Percentiles rank a stretch among this genome's conserved stretches.
These are phyloP conservation scores for Festucalex cinctus DNA, from an alignment of 2,113 vertebrate genomes.

Conservation along the genomic window DNA sequence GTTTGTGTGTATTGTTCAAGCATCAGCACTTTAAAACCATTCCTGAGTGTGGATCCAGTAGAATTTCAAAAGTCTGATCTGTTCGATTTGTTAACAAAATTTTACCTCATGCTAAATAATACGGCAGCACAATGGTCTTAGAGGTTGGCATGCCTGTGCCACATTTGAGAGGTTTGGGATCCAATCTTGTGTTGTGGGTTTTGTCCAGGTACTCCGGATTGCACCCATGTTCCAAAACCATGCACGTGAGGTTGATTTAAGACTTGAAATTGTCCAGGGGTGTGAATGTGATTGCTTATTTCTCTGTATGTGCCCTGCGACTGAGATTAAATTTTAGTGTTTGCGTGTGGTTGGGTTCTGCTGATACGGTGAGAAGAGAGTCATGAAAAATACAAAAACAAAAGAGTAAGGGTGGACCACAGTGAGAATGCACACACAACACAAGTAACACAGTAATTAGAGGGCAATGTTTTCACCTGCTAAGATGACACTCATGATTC, in stretches of 20 bases:
- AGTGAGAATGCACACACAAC: not conserved
- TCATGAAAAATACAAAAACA: not conserved
- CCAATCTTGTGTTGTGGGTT: too few relatives aligned
- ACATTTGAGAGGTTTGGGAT: too few relatives aligned
- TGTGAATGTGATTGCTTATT: too few relatives aligned
- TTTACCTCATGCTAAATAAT: not conserved
- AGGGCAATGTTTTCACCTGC: not conserved
- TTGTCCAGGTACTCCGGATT: too few relatives aligned
- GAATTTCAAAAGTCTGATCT: not conserved
- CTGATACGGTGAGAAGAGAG: not conserved
- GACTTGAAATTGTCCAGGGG: too few relatives aligned
- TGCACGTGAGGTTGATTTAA: too few relatives aligned
- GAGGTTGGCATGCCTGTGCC: not conserved
- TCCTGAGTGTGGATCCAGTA: not conserved
- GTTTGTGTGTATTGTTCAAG: conserved; percentile 5
- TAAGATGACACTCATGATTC: not conserved
- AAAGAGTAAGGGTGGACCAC: not conserved
- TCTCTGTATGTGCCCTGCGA: too few relatives aligned
- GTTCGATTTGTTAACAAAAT: not conserved
- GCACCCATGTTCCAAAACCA: too few relatives aligned
- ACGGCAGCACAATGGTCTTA: not conserved
- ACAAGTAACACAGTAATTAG: not conserved
- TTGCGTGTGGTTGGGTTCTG: not conserved
- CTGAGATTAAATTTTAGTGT: not conserved
- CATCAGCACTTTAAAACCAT: conserved; percentile 1